Evolutionary conservation across 2,888 invertebrate genomes (phyloP).

Genomic region (Mythimna pallens): DNA sequence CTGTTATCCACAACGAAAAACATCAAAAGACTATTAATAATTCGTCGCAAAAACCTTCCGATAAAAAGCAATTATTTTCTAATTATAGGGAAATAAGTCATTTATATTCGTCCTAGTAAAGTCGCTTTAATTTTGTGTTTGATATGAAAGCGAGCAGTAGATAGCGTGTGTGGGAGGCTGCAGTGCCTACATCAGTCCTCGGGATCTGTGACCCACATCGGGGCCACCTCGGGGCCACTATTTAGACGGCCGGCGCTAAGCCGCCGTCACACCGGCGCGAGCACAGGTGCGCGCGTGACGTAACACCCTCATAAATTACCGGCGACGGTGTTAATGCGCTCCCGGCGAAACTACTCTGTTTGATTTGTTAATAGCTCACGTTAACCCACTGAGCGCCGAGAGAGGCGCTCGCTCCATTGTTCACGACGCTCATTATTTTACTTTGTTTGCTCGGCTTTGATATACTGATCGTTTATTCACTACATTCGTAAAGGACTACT

Average conservation of each 20-base stretch:
- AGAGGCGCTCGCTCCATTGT: slow-evolving; percentile 31
- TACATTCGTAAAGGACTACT: slow-evolving; percentile 31
- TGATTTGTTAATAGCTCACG: slow-evolving; percentile 62
- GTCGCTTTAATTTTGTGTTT: slow-evolving; percentile 3
- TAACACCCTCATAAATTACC: slow-evolving; percentile 58
- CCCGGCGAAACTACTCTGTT: slow-evolving; percentile 52
- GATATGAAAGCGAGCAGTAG: slow-evolving; percentile 13
- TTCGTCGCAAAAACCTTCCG: neutral
- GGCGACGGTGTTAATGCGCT: slow-evolving; percentile 59
- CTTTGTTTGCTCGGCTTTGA: slow-evolving; percentile 43
- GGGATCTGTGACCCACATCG: slow-evolving; percentile 50
- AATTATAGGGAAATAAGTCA: slow-evolving; percentile 30
- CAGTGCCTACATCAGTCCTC: slow-evolving; percentile 23
- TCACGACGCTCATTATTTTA: slow-evolving; percentile 46
- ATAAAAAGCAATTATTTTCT: slow-evolving; percentile 35
- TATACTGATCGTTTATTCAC: slow-evolving; percentile 49
- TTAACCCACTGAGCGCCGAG: slow-evolving; percentile 37
- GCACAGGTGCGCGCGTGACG: slow-evolving; percentile 47
- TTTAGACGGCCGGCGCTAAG: slow-evolving; percentile 45
- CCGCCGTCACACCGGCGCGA: slow-evolving; percentile 40
- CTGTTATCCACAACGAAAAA: slow-evolving; percentile 1
- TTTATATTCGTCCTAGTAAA: slow-evolving; percentile 21
- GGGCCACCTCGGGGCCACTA: slow-evolving; percentile 33
- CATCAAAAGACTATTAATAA: slow-evolving; percentile 21
- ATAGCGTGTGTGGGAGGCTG: slow-evolving; percentile 19